Conservation (phyloP, 2,888 invertebrate genomes). For the Pammene fasciana region DNA sequence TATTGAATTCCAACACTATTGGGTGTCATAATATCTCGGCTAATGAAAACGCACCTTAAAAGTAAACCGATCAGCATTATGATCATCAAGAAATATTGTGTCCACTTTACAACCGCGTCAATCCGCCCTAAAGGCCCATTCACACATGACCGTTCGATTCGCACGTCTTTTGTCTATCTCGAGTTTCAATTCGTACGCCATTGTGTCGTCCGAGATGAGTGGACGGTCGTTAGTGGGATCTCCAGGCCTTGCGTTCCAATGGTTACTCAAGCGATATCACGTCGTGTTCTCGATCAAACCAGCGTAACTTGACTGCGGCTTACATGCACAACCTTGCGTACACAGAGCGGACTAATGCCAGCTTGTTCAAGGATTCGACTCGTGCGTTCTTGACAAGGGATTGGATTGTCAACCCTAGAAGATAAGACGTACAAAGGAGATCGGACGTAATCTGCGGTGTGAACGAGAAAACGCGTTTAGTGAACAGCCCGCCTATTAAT, state of each 20-base stretch:
- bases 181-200: constrained; percentile 77
- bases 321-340: not conserved
- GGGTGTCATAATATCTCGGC: not conserved
- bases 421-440: constrained; percentile 79
- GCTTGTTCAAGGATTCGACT: not conserved
- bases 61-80: not conserved
- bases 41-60: constrained; percentile 7
- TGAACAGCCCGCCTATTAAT: constrained; percentile 43
- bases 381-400: not conserved
- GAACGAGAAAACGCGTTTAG: constrained; percentile 63
- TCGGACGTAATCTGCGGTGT: constrained; percentile 65
- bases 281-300: not conserved
- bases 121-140: constrained; percentile 41
- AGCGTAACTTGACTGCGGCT: not conserved
- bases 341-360: not conserved
- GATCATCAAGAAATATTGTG: constrained; percentile 24
- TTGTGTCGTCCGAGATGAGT: constrained; percentile 77
- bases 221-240: constrained; percentile 77
- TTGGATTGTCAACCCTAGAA: constrained; percentile 46
- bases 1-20: too few relatives aligned
- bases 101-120: constrained; percentile 27
- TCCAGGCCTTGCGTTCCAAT: constrained; percentile 45
- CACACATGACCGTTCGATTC: constrained; percentile 54
- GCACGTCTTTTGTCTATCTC: constrained; percentile 73
- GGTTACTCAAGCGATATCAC: not conserved